These are phyloP conservation scores for Nestor notabilis DNA, from an alignment of 2,113 vertebrate species.

Conservation along the genomic window DNA sequence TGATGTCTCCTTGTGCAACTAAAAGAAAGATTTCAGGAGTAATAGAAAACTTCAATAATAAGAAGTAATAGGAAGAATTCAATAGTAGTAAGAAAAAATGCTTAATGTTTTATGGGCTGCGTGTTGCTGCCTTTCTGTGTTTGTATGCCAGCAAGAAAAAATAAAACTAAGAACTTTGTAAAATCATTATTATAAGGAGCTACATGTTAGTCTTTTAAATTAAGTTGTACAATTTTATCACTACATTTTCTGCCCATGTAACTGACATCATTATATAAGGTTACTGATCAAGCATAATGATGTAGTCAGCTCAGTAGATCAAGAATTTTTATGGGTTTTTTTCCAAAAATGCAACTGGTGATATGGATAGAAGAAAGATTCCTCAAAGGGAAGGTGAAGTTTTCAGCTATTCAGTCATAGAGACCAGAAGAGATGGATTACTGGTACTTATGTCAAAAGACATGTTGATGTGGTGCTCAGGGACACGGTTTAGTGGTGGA, in stretches of 20 bases:
- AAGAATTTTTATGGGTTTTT: background rate
- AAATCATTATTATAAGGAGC: background rate
- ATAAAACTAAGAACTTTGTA: background rate
- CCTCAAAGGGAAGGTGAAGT: background rate
- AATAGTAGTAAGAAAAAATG: background rate
- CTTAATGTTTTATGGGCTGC: background rate
- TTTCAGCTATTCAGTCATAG: background rate
- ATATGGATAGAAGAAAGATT: slow-evolving; percentile 3
- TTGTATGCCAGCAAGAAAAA: background rate
- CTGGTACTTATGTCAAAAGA: background rate
- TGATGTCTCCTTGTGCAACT: background rate
- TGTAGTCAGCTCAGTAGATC: background rate
- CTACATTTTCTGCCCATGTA: background rate
- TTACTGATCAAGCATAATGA: background rate
- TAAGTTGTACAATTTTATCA: background rate
- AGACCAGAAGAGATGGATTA: background rate
- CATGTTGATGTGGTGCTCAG: background rate
- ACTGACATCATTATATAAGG: background rate
- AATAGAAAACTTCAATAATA: background rate
- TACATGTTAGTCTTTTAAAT: background rate
- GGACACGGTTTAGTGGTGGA: background rate
- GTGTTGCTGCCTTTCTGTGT: background rate
- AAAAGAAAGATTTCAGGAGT: background rate
- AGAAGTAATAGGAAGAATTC: background rate
- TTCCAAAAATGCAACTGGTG: background rate